phyloP scores from a whole-genome alignment of 1,140 invertebrate species.

The Bombus cullumanus region DNA sequence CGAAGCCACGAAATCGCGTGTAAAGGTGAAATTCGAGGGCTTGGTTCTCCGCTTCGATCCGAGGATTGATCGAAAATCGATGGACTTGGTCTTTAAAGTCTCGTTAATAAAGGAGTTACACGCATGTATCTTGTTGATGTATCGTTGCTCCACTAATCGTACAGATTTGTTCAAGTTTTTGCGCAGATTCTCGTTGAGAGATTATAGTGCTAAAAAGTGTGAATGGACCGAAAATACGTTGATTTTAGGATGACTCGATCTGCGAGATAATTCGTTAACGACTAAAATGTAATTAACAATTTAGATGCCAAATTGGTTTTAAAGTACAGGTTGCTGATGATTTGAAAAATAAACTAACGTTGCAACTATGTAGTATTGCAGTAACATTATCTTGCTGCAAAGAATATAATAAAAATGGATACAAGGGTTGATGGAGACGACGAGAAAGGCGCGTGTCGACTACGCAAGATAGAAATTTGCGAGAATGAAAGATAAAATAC shows the following conservation, averaged over 20 bases:
- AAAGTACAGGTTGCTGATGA: background rate
- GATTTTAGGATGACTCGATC: background rate
- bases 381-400: background rate
- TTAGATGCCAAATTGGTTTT: no score
- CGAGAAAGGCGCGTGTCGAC: background rate
- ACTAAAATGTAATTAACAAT: no score
- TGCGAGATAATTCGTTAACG: no score
- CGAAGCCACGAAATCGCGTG: background rate
- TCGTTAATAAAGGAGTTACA: background rate
- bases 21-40: background rate
- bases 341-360: background rate
- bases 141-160: background rate
- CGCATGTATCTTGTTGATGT: background rate
- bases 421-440: background rate
- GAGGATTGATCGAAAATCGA: background rate
- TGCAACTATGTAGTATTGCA: background rate
- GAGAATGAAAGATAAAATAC: background rate
- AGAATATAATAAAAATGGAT: background rate
- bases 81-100: background rate
- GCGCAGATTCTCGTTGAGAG: background rate
- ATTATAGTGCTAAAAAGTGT: rapidly evolving
- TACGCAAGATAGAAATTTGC: background rate
- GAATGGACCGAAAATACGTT: rapidly evolving
- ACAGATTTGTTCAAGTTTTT: background rate
- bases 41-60: background rate